Evolutionary conservation across 2,888 invertebrate genomes (phyloP).

Genomic region (Lasius platythorax): DNA sequence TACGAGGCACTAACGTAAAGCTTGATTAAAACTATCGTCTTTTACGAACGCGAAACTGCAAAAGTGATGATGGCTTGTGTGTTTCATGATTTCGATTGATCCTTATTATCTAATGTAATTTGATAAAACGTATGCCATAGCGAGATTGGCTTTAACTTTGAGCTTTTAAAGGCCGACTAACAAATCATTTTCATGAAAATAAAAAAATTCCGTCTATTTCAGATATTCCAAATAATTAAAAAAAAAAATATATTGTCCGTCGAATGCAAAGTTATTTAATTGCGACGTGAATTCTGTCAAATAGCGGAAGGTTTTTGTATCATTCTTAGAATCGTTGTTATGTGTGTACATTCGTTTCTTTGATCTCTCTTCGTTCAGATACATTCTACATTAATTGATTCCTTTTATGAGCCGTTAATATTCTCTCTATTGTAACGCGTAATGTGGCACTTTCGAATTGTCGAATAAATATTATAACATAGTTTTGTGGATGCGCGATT

Average conservation of each 20-base stretch:
- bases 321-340: neutral
- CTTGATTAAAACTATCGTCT: neutral
- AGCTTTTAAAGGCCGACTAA: slow-evolving; percentile 22
- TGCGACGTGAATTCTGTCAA: neutral
- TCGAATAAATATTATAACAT: slow-evolving; percentile 24
- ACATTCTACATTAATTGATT: neutral
- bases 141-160: slow-evolving; percentile 43
- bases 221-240: neutral
- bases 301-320: neutral
- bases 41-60: neutral
- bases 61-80: neutral
- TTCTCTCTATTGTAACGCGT: slow-evolving; percentile 32
- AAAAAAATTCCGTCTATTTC: neutral
- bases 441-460: slow-evolving; percentile 47
- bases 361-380: neutral
- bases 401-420: slow-evolving; percentile 18
- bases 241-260: neutral
- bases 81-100: slow-evolving; percentile 41
- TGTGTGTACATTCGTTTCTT: neutral
- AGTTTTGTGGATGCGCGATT: neutral
- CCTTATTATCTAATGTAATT: slow-evolving; percentile 42
- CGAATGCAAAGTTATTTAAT: neutral
- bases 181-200: slow-evolving; percentile 7
- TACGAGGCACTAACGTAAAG: slow-evolving; percentile 5
- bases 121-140: slow-evolving; percentile 51